These are phyloP conservation scores for Sarcophaga carnaria DNA, from an alignment of 2,888 invertebrate genomes.

Conservation along the genomic window DNA sequence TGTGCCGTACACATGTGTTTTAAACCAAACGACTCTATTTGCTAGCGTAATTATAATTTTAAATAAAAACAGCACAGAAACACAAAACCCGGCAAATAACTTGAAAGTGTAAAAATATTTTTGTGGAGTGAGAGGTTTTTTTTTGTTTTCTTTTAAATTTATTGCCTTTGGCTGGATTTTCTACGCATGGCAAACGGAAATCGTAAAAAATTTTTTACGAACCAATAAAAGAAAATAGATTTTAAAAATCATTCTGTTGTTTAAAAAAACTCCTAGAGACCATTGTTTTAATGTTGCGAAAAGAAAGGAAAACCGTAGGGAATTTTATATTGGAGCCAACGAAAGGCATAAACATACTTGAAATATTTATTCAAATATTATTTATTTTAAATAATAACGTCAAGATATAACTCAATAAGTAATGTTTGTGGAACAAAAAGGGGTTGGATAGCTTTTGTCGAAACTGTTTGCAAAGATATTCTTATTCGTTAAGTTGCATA, in stretches of 20 bases:
- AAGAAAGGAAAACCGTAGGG: not conserved
- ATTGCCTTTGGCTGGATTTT: not conserved
- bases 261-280: too few species aligned
- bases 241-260: not conserved
- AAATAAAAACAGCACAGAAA: not conserved
- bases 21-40: conserved; percentile 36
- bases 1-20: conserved; percentile 41
- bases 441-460: not conserved
- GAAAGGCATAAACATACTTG: not conserved
- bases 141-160: not conserved
- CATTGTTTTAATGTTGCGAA: not conserved
- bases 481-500: too few species aligned
- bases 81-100: not conserved
- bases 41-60: conserved; percentile 38
- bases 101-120: conserved; percentile 25
- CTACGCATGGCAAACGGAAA: conserved; percentile 9
- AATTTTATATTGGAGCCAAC: not conserved
- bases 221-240: not conserved
- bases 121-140: not conserved
- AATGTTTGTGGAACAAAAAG: not conserved
- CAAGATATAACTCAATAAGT: not conserved
- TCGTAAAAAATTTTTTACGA: conserved; percentile 19
- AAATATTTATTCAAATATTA: not conserved
- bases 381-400: not conserved
- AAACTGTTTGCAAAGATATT: too few species aligned